These are phyloP conservation scores for Bubalus kerabau DNA, from an alignment of 2,113 vertebrate genomes.

Conservation along the genomic window DNA sequence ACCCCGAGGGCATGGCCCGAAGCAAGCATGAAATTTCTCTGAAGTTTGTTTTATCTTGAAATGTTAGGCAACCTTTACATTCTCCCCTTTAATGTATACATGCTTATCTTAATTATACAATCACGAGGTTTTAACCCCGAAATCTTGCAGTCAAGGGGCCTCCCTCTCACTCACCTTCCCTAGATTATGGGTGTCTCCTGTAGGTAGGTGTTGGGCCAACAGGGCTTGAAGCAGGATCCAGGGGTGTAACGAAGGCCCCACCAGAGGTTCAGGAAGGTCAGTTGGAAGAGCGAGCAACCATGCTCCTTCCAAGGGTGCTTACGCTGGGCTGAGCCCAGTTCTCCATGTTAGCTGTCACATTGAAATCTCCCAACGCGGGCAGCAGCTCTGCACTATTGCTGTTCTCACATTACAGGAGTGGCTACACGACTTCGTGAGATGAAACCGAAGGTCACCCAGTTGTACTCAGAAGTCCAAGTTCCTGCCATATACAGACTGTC, in stretches of 20 bases:
- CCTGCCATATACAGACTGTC: not conserved
- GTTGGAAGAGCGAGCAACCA: not conserved
- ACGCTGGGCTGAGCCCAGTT: not conserved
- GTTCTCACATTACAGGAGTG: not conserved
- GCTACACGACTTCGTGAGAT: not conserved
- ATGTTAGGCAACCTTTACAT: conserved; percentile 13
- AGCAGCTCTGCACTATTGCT: fast-evolving
- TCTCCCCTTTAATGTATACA: not conserved
- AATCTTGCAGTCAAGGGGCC: not conserved
- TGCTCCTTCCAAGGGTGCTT: not conserved
- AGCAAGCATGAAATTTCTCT: conserved; percentile 32
- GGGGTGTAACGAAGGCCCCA: not conserved
- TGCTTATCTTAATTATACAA: conserved; percentile 21
- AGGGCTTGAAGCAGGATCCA: too few relatives aligned
- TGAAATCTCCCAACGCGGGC: not conserved
- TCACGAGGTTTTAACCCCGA: not conserved
- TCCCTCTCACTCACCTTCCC: not conserved
- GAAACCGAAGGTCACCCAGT: not conserved
- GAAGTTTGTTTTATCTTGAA: conserved; percentile 56
- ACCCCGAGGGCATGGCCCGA: not conserved
- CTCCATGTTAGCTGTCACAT: not conserved
- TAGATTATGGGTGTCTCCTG: not conserved
- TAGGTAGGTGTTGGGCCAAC: not conserved
- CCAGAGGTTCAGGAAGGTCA: not conserved
- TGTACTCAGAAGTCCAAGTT: not conserved